Conservation (phyloP, 1,140 invertebrate species). For the Cydia splendana region DNA sequence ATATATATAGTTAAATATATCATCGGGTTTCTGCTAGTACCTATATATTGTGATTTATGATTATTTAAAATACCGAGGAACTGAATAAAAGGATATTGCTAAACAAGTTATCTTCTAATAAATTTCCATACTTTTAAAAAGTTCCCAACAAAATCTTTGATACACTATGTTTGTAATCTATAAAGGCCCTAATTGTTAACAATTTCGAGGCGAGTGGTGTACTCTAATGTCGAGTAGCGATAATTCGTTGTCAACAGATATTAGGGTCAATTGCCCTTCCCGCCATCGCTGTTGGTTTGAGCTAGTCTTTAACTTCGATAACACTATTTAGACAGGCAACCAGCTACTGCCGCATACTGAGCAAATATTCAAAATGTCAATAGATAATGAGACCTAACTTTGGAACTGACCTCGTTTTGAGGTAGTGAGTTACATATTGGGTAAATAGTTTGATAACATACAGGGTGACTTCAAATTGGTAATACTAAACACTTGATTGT, state of each 20-base stretch:
- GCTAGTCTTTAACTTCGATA: conserved; percentile 61
- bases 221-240: conserved; percentile 45
- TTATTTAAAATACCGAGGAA: no score
- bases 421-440: neutral
- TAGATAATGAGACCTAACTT: neutral
- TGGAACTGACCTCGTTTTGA: neutral
- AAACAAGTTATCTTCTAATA: no score
- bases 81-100: no score
- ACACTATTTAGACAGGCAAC: conserved; percentile 49
- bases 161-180: no score
- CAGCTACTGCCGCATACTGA: conserved; percentile 38
- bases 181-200: conserved; percentile 34
- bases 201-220: neutral
- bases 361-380: conserved; percentile 30
- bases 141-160: no score
- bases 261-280: conserved; percentile 64
- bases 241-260: conserved; percentile 62
- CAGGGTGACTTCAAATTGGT: no score
- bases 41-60: no score
- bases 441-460: neutral
- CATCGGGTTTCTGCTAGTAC: no score
- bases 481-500: no score
- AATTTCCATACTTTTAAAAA: no score
- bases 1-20: no score
- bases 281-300: conserved; percentile 43